Conservation (phyloP, 2,797 vertebrate species). For the Scolopax rusticola region DNA sequence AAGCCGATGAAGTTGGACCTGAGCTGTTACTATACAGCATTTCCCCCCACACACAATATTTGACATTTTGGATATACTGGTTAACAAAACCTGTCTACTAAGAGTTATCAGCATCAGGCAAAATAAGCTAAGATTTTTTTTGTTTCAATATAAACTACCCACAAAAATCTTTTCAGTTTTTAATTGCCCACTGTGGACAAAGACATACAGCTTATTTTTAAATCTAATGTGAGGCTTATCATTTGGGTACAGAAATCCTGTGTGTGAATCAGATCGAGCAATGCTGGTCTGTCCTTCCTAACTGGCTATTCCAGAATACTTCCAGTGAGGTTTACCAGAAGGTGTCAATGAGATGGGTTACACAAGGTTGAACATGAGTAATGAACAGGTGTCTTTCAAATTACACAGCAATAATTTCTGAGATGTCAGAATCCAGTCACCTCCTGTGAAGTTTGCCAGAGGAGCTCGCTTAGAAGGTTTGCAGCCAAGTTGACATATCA, state of each 20-base stretch:
- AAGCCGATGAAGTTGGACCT: neutral
- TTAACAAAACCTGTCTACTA: neutral
- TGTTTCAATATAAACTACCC: neutral
- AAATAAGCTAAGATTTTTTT: neutral
- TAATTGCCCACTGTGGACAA: neutral
- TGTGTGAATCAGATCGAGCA: neutral
- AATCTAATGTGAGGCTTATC: neutral
- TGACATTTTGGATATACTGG: neutral
- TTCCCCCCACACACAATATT: neutral
- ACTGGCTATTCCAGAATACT: neutral
- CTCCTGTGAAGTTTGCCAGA: neutral
- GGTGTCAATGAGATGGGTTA: neutral
- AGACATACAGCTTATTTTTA: neutral
- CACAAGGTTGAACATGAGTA: neutral
- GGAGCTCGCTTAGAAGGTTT: neutral
- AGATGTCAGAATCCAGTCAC: neutral
- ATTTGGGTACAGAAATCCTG: neutral
- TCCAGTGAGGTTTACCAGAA: neutral
- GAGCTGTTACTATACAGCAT: neutral
- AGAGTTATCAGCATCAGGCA: neutral
- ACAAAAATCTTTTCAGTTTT: neutral
- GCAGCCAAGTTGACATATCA: neutral
- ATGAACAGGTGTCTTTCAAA: neutral
- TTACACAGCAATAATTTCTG: neutral
- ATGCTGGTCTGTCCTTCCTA: neutral